A percentile compares a stretch with the other conserved stretches of the same genome.
Conservation (phyloP, 2,797 vertebrate species). For the Xenentodon cancila region DNA sequence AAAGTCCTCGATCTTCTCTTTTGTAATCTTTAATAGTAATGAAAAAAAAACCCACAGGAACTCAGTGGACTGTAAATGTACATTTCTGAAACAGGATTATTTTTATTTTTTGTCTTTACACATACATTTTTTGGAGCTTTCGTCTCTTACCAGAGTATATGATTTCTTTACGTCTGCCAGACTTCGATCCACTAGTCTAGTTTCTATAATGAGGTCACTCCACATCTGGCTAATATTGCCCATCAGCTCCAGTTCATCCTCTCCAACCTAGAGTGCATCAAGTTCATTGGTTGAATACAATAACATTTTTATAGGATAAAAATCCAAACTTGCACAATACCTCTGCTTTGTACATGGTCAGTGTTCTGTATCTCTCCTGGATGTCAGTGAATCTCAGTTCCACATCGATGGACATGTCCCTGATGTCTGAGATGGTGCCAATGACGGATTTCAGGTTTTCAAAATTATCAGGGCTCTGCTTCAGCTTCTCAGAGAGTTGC, state of each 20-base stretch:
- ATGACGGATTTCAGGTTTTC: slow-evolving; percentile 91
- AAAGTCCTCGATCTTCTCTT: slow-evolving; percentile 81
- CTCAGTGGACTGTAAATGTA: background rate
- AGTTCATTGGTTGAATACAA: background rate
- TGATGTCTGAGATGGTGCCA: slow-evolving; percentile 86
- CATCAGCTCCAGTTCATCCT: slow-evolving; percentile 81
- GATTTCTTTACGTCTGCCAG: slow-evolving; percentile 87
- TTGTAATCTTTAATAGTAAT: slow-evolving; percentile 81
- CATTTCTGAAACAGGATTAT: background rate
- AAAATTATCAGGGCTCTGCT: slow-evolving; percentile 81
- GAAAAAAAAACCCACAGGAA: background rate
- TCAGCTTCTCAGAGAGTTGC: slow-evolving; percentile 81
- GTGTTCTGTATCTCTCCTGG: slow-evolving; percentile 90
- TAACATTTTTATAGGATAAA: background rate
- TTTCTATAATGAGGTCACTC: slow-evolving; percentile 84
- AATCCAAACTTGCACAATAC: slow-evolving; percentile 73
- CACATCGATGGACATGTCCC: slow-evolving; percentile 84
- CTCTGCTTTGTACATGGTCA: slow-evolving; percentile 85
- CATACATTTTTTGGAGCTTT: background rate
- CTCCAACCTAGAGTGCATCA: slow-evolving; percentile 73
- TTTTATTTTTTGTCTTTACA: background rate
- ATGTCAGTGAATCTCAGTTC: slow-evolving; percentile 87
- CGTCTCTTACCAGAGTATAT: slow-evolving; percentile 85
- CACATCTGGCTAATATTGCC: slow-evolving; percentile 80
- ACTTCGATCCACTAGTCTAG: slow-evolving; percentile 81